These are phyloP conservation scores for Labeo rohita DNA, from an alignment of 2,113 vertebrate species.

Conservation along the genomic window DNA sequence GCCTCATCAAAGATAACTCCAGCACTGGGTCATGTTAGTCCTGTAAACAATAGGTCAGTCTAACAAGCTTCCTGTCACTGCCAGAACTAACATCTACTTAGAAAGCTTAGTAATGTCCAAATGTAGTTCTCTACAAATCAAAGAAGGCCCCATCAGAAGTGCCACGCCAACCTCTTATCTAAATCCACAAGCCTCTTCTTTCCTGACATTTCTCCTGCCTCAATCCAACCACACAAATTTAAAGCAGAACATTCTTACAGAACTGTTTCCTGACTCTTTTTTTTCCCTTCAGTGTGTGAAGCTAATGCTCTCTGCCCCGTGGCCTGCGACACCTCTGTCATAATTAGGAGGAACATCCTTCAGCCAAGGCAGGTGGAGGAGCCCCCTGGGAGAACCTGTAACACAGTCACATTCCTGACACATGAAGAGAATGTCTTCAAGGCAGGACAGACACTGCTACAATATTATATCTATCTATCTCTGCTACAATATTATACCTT, in stretches of 20 bases:
- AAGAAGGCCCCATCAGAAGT: neutral
- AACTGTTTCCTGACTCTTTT: constrained; percentile 7
- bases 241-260: neutral
- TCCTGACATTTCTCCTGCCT: constrained; percentile 13
- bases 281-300: neutral
- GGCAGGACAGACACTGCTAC: neutral
- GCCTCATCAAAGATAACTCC: neutral
- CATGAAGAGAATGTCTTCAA: neutral
- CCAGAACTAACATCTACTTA: neutral
- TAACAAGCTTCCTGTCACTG: neutral
- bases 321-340: constrained; percentile 12
- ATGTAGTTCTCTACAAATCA: neutral
- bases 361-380: constrained; percentile 23
- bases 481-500: neutral
- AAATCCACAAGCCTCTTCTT: neutral
- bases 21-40: neutral
- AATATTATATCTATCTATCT: neutral
- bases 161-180: neutral
- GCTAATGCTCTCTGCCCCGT: constrained; percentile 10
- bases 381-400: neutral
- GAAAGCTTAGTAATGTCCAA: neutral
- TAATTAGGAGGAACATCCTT: constrained; percentile 41
- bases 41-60: neutral
- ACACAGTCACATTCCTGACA: constrained; percentile 17
- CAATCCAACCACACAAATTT: neutral